phyloP scores from a whole-genome alignment of 2,113 vertebrate genomes.

The Progne subis region DNA sequence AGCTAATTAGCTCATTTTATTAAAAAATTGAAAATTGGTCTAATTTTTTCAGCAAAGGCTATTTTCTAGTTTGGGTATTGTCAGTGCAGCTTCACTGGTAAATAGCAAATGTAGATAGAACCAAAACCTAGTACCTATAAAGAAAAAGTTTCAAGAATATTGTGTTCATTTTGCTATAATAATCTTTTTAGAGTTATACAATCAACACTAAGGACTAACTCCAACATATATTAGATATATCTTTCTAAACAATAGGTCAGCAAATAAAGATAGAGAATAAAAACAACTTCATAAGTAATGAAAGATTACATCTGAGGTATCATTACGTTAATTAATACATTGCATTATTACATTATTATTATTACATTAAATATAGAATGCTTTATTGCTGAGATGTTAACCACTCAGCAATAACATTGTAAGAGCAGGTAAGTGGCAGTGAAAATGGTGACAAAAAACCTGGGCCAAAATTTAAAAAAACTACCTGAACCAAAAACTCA shows the following conservation, averaged over 20 bases:
- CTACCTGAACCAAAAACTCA: background rate
- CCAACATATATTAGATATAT: background rate
- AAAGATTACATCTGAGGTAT: background rate
- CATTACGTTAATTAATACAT: background rate
- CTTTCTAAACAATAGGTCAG: background rate
- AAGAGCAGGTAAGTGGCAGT: background rate
- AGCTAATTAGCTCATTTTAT: background rate
- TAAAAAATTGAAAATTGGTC: background rate
- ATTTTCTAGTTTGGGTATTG: background rate
- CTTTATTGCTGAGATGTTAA: background rate
- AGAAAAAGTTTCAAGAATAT: background rate
- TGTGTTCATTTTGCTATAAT: background rate
- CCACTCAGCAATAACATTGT: background rate
- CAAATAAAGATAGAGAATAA: background rate
- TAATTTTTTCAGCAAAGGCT: background rate
- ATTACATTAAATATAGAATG: background rate
- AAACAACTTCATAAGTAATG: background rate
- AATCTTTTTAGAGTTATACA: background rate
- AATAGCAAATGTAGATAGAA: background rate
- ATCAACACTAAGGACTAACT: background rate
- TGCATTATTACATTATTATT: background rate
- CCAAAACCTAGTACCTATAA: background rate
- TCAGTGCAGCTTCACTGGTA: background rate
- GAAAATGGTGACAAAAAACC: background rate
- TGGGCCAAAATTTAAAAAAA: background rate